Percentiles rank a stretch among this genome's conserved stretches.
Conservation (phyloP, 1,140 invertebrate genomes). For the Teleogryllus occipitalis region DNA sequence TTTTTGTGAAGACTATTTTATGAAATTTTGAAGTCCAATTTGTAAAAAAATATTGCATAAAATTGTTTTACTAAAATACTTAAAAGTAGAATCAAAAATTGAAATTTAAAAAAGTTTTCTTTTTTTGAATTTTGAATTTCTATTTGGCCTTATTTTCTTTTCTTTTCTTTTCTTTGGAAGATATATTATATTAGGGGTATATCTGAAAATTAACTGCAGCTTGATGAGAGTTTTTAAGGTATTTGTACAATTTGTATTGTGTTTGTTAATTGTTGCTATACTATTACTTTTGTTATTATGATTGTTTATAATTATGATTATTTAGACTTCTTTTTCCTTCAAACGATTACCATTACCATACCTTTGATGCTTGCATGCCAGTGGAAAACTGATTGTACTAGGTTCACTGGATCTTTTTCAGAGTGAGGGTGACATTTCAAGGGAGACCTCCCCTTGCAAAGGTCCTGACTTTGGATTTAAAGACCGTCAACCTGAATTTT, state of each 20-base stretch:
- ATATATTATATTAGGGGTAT: neutral
- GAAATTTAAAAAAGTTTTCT: too few relatives aligned
- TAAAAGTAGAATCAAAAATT: too few relatives aligned
- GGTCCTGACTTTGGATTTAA: slow-evolving; percentile 13
- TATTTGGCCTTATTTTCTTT: too few relatives aligned
- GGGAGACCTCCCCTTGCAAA: slow-evolving; percentile 23
- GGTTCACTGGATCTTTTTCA: slow-evolving; percentile 16
- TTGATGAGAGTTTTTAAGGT: neutral
- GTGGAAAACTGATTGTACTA: neutral
- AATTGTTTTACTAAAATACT: too few relatives aligned
- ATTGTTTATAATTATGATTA: too few relatives aligned
- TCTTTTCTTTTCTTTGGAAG: too few relatives aligned
- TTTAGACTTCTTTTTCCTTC: too few relatives aligned
- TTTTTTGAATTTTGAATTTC: too few relatives aligned
- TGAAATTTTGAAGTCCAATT: too few relatives aligned
- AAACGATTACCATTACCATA: too few relatives aligned
- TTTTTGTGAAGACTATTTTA: too few relatives aligned
- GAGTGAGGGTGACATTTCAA: slow-evolving; percentile 18
- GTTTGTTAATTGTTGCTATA: slow-evolving; percentile 6
- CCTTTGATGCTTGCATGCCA: neutral
- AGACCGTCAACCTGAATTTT: neutral
- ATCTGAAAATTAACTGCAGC: neutral
- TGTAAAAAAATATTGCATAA: too few relatives aligned
- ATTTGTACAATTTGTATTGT: neutral
- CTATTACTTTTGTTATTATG: neutral